Evolutionary conservation across 2,797 vertebrate species (phyloP), one percentile per base, ranked within the genome.

Genomic region (Phoeniculus purpureus): DNA sequence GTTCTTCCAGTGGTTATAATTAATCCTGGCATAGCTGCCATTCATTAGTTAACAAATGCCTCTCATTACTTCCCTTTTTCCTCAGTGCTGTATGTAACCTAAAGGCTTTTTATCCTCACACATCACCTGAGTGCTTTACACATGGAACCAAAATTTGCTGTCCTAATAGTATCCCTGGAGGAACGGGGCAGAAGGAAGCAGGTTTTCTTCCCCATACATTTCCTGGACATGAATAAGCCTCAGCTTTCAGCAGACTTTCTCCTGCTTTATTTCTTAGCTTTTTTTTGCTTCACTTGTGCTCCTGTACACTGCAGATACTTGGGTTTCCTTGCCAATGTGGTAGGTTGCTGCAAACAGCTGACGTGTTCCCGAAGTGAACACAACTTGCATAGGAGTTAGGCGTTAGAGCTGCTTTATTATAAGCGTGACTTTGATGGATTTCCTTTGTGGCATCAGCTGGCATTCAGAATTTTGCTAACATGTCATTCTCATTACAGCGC

Each of bases 391-490:
- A 55, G 43, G 74, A 56, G 56, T 87, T 85, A 31, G 73, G 25
- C 82, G 27, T 81, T 87, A 52, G 40, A 72, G 51, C 34, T 56
- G 59, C 66, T 91, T 89, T 83, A 40, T 65, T 90, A 4, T 37
- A 31, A 75, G 37, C 20, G 25, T 67, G 73, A 48, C 66, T 93
- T 85, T 56, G 88, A 60, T 95, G 90, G 75, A 73, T 94, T 94
- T 93, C 84, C 86, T 92, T 58, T 75, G 86, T 80, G 73, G 62
- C 75, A 91, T 82, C 75, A 78, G 60, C 59, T 94, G 88, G 86
- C 85, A 71, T 81, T 93, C 90, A 68, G 62, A 85, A 73, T 95
- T 94, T 70, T 90, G 62, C 79, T 73, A 60, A 23, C 70, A 90
- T 87, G 50, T 81, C 70, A 16, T 82, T 85, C 61, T 86, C 47